Evolutionary conservation across 2,888 invertebrate species (phyloP), one percentile per base, ranked within the genome.

Genomic region (Parnassius mnemosyne): DNA sequence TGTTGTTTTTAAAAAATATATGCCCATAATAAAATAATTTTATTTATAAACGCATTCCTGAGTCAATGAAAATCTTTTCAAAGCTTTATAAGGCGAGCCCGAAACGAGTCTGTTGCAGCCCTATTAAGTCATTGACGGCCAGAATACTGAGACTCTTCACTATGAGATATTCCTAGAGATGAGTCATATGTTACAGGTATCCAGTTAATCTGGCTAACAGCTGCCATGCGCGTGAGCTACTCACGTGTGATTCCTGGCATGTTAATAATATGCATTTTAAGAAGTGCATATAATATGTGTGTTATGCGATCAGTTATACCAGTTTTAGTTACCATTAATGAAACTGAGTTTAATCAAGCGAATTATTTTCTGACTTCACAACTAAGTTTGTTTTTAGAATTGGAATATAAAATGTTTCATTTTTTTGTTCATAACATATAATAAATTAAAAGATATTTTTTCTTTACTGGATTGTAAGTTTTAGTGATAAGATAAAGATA

Each of bases 31-130:
- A 34, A 34, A 7, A 7, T 34, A 34, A 34, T 34, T 34, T 34
- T 3, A 34, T 34, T 34, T 34, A 7, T 34, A 7, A 34, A 34
- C 5, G 34, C 34, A 34, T 34, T 34, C 34, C 34, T 34, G 34
- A 34, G 34, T 7, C 9, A 43, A 34, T 53, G 53, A 51, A 50
- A 60, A 42, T 43, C 54, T 46, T 43, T 43, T 13, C 73, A 74
- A 69, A 71, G 68, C 82, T 83, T 82, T 81, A 84, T 80, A 83
- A 73, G 83, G 84, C 68, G 78, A 75, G 79, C 76, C 75, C 77
- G 72, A 42, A 9, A 9, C 43, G 16, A 11, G 46, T 34, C 34
- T 52, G 10, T 20, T 49, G 12, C 55, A 20, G 3, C 43, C 60
- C 43, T 54, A n/a, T 25, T 54, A 42, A 10, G 13, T 12, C 1